Percentiles rank a stretch among this genome's conserved stretches.
Conservation (phyloP, 2,113 vertebrate species). For the Lathamus discolor region DNA sequence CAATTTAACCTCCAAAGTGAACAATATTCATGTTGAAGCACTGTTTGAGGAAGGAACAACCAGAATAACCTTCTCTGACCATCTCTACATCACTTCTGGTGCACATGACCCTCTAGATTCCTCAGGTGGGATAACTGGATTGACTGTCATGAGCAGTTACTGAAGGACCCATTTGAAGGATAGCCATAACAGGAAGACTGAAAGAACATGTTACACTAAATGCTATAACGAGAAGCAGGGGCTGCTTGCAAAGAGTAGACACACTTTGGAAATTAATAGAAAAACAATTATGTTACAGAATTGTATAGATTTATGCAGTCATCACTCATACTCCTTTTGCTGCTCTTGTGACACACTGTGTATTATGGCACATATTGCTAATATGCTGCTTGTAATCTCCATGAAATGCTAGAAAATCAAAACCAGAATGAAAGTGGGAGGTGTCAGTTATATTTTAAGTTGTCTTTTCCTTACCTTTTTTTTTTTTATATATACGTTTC, state of each 20-base stretch:
- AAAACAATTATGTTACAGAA: not conserved
- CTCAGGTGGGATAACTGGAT: not conserved
- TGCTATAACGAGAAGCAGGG: rapidly evolving
- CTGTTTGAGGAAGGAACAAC: not conserved
- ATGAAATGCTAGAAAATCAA: not conserved
- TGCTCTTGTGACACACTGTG: not conserved
- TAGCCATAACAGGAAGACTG: not conserved
- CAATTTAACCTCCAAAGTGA: not conserved
- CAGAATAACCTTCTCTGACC: too few species aligned
- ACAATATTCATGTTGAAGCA: not conserved
- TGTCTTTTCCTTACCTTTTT: not conserved
- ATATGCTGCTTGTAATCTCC: not conserved
- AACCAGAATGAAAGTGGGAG: not conserved
- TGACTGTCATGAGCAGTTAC: not conserved
- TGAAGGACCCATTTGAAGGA: rapidly evolving
- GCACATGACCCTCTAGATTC: rapidly evolving
- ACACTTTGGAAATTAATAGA: not conserved
- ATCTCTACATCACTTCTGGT: rapidly evolving
- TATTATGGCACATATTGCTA: not conserved
- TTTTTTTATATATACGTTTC: not conserved
- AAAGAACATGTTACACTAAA: too few species aligned
- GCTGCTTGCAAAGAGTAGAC: not conserved
- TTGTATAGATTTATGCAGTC: not conserved
- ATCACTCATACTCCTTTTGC: not conserved
- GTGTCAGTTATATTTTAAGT: not conserved